A percentile compares a stretch with the other conserved stretches of the same genome.
Conservation (phyloP, 2,113 vertebrate genomes). For the Pachyramphus minor region DNA sequence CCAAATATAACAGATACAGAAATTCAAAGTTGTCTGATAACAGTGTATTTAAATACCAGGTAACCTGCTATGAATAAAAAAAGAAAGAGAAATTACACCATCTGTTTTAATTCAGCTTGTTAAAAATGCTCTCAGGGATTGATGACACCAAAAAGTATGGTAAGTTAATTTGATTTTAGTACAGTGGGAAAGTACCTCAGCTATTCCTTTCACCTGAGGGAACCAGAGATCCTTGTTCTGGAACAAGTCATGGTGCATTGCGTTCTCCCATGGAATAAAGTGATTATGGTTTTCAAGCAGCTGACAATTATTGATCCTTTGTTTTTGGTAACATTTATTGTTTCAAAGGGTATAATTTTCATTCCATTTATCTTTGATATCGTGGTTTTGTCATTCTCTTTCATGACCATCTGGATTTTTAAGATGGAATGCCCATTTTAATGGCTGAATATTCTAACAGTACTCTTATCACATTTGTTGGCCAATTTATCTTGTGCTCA, state of each 20-base stretch:
- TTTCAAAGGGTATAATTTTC: background rate
- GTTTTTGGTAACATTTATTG: background rate
- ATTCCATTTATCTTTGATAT: background rate
- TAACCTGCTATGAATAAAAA: background rate
- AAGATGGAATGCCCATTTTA: background rate
- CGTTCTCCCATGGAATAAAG: background rate
- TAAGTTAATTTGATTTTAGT: background rate
- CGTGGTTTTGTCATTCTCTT: background rate
- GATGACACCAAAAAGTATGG: background rate
- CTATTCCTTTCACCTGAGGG: conserved; percentile 30
- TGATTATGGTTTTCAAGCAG: background rate
- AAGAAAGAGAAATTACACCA: background rate
- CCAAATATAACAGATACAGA: background rate
- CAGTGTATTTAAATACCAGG: background rate
- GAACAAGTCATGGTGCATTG: background rate
- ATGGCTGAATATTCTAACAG: background rate
- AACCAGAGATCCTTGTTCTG: conserved; percentile 40
- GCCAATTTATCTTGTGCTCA: background rate
- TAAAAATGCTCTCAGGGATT: background rate
- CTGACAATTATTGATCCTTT: background rate
- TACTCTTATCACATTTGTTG: background rate
- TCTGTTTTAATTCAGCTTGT: background rate
- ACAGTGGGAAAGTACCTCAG: background rate
- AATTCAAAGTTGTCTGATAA: background rate
- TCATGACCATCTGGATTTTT: background rate